Conservation (phyloP, 2,888 invertebrate genomes). For the Halictus ligatus region DNA sequence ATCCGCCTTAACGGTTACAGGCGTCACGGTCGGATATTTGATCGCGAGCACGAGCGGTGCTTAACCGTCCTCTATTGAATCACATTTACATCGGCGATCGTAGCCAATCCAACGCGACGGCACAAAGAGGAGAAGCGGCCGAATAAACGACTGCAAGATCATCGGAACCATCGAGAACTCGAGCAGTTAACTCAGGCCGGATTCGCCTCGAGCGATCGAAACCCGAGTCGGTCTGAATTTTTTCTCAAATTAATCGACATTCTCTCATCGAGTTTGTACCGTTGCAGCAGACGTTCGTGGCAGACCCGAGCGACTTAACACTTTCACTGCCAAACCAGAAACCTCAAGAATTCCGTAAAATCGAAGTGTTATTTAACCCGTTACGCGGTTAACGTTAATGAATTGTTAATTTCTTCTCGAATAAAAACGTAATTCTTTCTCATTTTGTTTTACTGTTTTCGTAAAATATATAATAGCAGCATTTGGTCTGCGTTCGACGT, state of each 20-base stretch:
- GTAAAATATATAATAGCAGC: too few relatives aligned
- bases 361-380: too few relatives aligned
- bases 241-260: neutral
- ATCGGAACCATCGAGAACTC: neutral
- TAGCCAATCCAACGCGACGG: neutral
- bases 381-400: too few relatives aligned
- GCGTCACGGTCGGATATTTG: slow-evolving; percentile 1
- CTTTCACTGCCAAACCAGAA: too few relatives aligned
- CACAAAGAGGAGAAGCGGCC: neutral
- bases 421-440: too few relatives aligned
- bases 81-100: slow-evolving; percentile 1
- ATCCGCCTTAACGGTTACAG: slow-evolving; percentile 1
- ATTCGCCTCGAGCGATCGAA: neutral
- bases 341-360: too few relatives aligned
- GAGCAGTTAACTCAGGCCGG: neutral
- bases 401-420: too few relatives aligned
- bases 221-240: neutral
- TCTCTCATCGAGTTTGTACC: neutral
- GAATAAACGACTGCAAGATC: neutral
- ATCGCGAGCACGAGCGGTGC: neutral
- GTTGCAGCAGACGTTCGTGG: neutral
- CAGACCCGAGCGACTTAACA: neutral
- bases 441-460: too few relatives aligned
- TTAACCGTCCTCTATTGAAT: slow-evolving; percentile 22
- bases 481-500: too few relatives aligned